Evolutionary conservation across 2,888 invertebrate species (phyloP).

Genomic region (Drosophila rubida): DNA sequence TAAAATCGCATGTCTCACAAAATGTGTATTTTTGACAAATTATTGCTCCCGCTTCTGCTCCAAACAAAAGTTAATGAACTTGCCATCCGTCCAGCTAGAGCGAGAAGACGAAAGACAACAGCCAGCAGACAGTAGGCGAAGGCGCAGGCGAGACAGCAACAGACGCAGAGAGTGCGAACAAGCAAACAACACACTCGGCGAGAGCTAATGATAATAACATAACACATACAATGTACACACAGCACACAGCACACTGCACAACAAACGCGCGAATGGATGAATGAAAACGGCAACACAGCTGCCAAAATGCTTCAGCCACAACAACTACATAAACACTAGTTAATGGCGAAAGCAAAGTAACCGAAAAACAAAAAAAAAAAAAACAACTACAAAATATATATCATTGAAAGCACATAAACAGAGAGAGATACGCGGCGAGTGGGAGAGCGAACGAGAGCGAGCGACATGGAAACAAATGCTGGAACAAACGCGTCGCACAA

Average conservation of each 20-base stretch:
- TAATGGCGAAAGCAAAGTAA: conserved; percentile 46
- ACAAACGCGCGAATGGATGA: conserved; percentile 43
- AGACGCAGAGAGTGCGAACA: conserved; percentile 37
- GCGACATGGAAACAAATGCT: conserved; percentile 24
- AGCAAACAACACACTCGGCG: conserved; percentile 42
- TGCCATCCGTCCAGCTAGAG: conserved; percentile 43
- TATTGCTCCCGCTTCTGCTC: conserved; percentile 54
- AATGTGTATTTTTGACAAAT: conserved; percentile 65
- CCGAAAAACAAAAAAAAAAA: conserved; percentile 26
- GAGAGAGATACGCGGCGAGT: conserved; percentile 37
- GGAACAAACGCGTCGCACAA: conserved; percentile 27
- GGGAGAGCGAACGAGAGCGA: conserved; percentile 19
- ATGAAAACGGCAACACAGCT: conserved; percentile 65
- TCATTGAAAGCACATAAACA: conserved; percentile 63
- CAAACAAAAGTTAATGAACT: conserved; percentile 77
- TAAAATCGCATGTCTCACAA: conserved; percentile 73
- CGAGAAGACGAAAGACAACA: conserved; percentile 22
- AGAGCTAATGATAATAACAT: conserved; percentile 69
- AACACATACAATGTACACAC: conserved; percentile 43
- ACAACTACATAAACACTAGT: conserved; percentile 44
- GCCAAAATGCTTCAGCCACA: conserved; percentile 28
- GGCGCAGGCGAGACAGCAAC: no score
- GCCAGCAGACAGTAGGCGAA: no score
- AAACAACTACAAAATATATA: no score
- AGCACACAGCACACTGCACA: conserved; percentile 7